Evolutionary conservation across 1,140 invertebrate genomes (phyloP), one percentile per base, ranked within the genome.

Genomic region (Drosophila simulans): DNA sequence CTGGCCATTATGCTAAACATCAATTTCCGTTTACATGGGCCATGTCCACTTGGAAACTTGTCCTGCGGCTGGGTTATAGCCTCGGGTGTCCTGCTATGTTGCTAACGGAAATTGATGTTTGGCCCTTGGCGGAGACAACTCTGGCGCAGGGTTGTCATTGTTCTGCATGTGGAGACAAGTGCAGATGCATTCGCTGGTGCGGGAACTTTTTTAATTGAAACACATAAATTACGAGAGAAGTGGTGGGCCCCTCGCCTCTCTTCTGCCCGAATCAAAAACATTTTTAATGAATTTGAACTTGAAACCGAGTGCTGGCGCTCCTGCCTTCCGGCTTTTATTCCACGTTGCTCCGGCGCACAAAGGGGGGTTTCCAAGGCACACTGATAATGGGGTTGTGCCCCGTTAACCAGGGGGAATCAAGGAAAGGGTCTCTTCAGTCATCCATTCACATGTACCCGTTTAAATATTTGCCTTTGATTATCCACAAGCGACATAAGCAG

Each of bases 401-500:
- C 13, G 25, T 27, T 48, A 27, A 27, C 22, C 46, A 10, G 12
- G 5, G 4, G 13, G 8, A 15, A 13, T 3, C 2, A 20, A 25
- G 11, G 25, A 31, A 15, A 11, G 46, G n/a, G 46, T 15, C 25
- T 51, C 11, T 42, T 10, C 40, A 42, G 25, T 54, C 31, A 52
- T 56, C 27, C 63, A 35, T 22, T 34, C 78, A 82, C 64, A 79
- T 69, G 69, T 85, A 63, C 64, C 82, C 83, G 80, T 83, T 86
- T 89, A 89, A 88, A 88, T 89, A 88, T 88, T 88, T 88, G 83
- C 76, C 80, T 82, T 84, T 88, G 84, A 88, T 88, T 88, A 88
- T 89, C 64, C 66, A 77, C 70, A 88, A 77, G 63, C 66, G 72
- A 63, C 76, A 79, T 82, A 48, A 56, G 75, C 55, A 86, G 49